Conservation (phyloP, 1,140 invertebrate genomes). For the Periplaneta americana region DNA sequence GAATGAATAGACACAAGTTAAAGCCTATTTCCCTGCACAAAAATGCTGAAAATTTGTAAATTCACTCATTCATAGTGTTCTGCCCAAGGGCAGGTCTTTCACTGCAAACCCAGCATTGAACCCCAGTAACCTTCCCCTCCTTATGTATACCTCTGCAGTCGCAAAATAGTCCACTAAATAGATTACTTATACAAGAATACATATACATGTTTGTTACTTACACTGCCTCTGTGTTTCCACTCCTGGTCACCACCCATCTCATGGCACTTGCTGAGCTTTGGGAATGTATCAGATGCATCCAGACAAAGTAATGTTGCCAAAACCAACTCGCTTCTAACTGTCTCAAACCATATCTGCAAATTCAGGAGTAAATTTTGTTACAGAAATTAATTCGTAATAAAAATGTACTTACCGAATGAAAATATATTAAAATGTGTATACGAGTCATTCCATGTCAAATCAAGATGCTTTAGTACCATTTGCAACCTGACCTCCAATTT, state of each 20-base stretch:
- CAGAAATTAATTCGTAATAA: too few relatives aligned
- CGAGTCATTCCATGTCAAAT: too few relatives aligned
- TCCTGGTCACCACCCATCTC: constrained; percentile 85
- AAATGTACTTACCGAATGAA: too few relatives aligned
- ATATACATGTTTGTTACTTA: constrained; percentile 35
- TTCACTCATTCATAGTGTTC: too few relatives aligned
- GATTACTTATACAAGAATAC: neutral
- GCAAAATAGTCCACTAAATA: neutral
- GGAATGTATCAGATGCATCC: constrained; percentile 56
- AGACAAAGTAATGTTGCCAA: constrained; percentile 80
- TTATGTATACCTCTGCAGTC: neutral
- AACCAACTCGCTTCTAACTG: constrained; percentile 77
- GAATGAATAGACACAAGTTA: neutral
- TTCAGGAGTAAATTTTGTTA: constrained; percentile 1
- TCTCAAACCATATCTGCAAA: constrained; percentile 78
- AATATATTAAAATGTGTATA: too few relatives aligned
- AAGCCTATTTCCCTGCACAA: neutral
- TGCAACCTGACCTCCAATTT: too few relatives aligned
- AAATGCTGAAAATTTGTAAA: neutral
- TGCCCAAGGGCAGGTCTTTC: too few relatives aligned
- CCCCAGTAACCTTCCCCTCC: neutral
- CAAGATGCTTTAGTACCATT: too few relatives aligned
- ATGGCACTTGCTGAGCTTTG: constrained; percentile 83
- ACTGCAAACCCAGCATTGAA: too few relatives aligned
- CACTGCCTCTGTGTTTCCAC: constrained; percentile 71